Evolutionary conservation across 2,888 invertebrate genomes (phyloP), one percentile per base, ranked within the genome.

Genomic region (Vesta saturnalis): DNA sequence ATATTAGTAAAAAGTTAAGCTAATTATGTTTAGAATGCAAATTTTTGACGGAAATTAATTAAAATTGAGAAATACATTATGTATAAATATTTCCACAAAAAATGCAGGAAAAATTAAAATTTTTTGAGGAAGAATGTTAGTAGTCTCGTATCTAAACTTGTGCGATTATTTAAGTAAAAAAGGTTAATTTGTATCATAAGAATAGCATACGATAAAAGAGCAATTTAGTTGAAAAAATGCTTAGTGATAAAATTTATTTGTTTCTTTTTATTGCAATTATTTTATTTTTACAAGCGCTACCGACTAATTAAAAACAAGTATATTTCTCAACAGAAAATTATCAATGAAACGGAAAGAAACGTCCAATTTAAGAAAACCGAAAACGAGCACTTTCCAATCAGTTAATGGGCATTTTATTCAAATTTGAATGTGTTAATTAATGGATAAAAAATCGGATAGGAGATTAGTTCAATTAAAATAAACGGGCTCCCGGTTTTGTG

Each of bases 351-450:
- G 59, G 64, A 68, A 65, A 68, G 71, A 65, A 64, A 56, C 64
- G 64, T 56, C 71, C 68, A 71, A 68, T 71, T 71, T 71, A 68
- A 68, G 65, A 68, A 71, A 68, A 71, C 71, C 68, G 65, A 68
- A 68, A 71, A 71, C 67, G 68, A 65, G 65, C 79, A 80, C 81
- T 82, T 82, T 81, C 81, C 82, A 82, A 82, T 82, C 80, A 77
- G 73, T 76, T 82, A 83, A 83, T 81, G 82, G 77, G 78, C 79
- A 82, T 83, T 83, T 83, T 83, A 83, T 83, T 83, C 82, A 83
- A 83, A 83, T 83, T 72, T 74, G 77, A 79, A 84, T 83, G 83
- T 83, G 83, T 84, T 84, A 83, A 84, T 84, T 84, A 82, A 83
- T 82, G 83, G 79, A 81, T 80, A 77, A 79, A 74, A 77, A 79